Evolutionary conservation across 2,797 vertebrate species (phyloP).

Genomic region (Poecile montanus): DNA sequence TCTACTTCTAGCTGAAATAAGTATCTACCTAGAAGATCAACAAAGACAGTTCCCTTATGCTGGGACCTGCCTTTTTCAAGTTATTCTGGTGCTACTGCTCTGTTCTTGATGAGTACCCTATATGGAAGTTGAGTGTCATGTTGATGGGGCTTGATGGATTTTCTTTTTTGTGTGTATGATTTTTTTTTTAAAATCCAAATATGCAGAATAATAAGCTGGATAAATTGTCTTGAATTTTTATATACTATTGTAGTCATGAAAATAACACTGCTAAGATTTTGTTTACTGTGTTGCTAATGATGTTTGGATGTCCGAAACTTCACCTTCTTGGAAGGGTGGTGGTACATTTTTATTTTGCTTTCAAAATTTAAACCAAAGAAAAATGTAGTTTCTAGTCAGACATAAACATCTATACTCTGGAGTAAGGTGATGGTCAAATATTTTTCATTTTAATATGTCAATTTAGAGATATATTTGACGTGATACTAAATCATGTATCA

Average conservation of each 20-base stretch:
- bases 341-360: background rate
- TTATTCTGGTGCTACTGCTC: background rate
- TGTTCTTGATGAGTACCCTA: background rate
- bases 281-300: background rate
- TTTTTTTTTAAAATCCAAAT: background rate
- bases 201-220: background rate
- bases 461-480: background rate
- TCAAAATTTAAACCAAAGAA: background rate
- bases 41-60: background rate
- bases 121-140: background rate
- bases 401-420: background rate
- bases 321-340: background rate
- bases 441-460: background rate
- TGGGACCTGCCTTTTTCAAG: background rate
- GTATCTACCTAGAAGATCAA: background rate
- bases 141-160: background rate
- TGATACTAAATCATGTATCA: background rate
- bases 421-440: background rate
- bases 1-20: background rate
- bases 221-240: background rate
- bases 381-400: background rate
- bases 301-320: background rate
- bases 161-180: background rate
- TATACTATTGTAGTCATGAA: background rate
- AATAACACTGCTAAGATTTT: background rate